These are phyloP conservation scores for Lasioglossum figueresi DNA, from an alignment of 2,888 invertebrate species.

Conservation along the genomic window DNA sequence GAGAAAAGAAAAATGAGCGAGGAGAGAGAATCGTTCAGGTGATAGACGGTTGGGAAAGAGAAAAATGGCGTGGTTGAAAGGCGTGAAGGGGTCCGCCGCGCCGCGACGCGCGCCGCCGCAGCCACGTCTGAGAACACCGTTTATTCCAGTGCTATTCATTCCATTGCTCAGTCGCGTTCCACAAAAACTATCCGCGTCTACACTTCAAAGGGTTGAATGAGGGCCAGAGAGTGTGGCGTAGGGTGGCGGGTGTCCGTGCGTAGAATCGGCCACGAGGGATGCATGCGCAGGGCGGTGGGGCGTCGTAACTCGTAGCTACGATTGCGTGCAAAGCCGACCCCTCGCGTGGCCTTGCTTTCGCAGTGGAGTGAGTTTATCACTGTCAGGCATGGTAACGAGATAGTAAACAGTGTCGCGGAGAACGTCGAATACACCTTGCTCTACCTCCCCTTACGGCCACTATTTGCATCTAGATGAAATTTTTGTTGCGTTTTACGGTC, in stretches of 20 bases:
- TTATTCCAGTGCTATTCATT: slow-evolving; percentile 48
- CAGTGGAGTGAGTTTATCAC: slow-evolving; percentile 64
- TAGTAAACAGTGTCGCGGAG: slow-evolving; percentile 58
- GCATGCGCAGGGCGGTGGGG: slow-evolving; percentile 17
- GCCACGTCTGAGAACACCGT: slow-evolving; percentile 44
- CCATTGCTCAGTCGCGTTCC: slow-evolving; percentile 41
- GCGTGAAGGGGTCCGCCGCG: background rate
- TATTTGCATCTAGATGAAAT: slow-evolving; percentile 45
- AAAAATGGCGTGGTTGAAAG: slow-evolving; percentile 32
- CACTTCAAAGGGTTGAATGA: slow-evolving; percentile 62
- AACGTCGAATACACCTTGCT: slow-evolving; percentile 32
- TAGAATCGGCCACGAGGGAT: slow-evolving; percentile 47
- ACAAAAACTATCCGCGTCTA: slow-evolving; percentile 56
- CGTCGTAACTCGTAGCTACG: slow-evolving; percentile 63
- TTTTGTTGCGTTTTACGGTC: slow-evolving; percentile 19
- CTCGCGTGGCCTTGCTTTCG: slow-evolving; percentile 55
- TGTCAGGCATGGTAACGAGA: slow-evolving; percentile 67
- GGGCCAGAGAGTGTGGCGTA: slow-evolving; percentile 22
- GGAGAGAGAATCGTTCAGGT: background rate
- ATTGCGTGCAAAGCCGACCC: slow-evolving; percentile 62
- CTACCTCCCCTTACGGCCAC: background rate
- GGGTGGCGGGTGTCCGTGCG: slow-evolving; percentile 61
- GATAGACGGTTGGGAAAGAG: background rate
- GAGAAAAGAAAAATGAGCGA: background rate
- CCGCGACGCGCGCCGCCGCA: no score